Evolutionary conservation across 2,888 invertebrate genomes (phyloP).

Genomic region (Pyrrhosoma nymphula): DNA sequence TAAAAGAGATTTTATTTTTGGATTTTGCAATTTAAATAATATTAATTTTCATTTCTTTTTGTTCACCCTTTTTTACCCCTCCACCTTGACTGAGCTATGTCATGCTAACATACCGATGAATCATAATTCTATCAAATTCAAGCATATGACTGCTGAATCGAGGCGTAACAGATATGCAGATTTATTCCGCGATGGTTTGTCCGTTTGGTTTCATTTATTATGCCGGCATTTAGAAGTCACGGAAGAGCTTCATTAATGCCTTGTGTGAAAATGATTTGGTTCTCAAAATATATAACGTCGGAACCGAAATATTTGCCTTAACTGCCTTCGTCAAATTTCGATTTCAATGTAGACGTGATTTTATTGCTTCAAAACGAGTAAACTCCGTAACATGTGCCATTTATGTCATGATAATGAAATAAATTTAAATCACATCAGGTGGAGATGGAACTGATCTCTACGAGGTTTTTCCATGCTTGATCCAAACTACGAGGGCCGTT

Average conservation of each 20-base stretch:
- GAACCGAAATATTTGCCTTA: background rate
- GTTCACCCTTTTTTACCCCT: no score
- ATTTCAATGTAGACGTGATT: no score
- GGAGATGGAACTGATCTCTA: background rate
- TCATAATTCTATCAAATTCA: no score
- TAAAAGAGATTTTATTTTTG: no score
- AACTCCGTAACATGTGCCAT: background rate
- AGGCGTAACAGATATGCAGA: background rate
- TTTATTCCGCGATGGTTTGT: background rate
- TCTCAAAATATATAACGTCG: background rate
- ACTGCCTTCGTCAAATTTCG: background rate
- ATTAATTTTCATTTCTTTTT: no score
- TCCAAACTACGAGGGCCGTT: no score
- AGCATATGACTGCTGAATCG: no score
- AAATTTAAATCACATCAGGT: background rate
- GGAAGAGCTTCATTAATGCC: background rate
- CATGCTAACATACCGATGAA: no score
- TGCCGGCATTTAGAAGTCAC: background rate
- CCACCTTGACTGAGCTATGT: no score
- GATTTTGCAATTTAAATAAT: no score
- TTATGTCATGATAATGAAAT: background rate
- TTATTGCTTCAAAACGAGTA: background rate
- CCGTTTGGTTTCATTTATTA: background rate
- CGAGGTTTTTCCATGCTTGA: no score
- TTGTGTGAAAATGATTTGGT: background rate